phyloP scores from a whole-genome alignment of 2,888 invertebrate genomes.

The Allophyes oxyacanthae region DNA sequence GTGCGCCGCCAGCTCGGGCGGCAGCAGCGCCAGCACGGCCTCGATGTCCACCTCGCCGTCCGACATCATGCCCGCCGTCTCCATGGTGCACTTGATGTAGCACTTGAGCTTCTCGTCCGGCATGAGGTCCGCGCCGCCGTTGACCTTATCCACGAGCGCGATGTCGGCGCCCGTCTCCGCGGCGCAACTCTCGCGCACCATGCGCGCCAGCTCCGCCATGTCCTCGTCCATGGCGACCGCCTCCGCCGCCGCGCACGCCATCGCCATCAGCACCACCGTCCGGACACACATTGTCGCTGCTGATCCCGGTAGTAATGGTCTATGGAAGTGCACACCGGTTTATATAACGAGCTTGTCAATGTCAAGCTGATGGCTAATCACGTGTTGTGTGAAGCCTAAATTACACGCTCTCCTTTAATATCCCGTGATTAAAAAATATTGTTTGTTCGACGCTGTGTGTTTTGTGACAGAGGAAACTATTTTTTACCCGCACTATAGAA shows the following conservation, averaged over 20 bases:
- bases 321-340: constrained; percentile 1
- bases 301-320: constrained; percentile 9
- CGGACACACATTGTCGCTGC: constrained; percentile 13
- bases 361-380: constrained; percentile 54
- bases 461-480: constrained; percentile 32
- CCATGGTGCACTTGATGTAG: constrained; percentile 84
- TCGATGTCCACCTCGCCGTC: constrained; percentile 80
- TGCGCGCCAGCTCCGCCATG: constrained; percentile 79
- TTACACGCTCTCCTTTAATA: constrained; percentile 57
- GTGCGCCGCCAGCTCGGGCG: constrained; percentile 67
- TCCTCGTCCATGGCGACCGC: constrained; percentile 71
- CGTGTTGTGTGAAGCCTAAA: constrained; percentile 56
- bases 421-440: constrained; percentile 66
- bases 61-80: constrained; percentile 81
- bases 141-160: constrained; percentile 70
- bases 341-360: constrained; percentile 64
- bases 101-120: constrained; percentile 77
- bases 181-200: constrained; percentile 78
- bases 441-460: constrained; percentile 52
- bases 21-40: constrained; percentile 77
- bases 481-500: constrained; percentile 54
- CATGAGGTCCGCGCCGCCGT: constrained; percentile 74
- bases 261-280: constrained; percentile 23
- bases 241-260: constrained; percentile 18
- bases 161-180: constrained; percentile 77